Evolutionary conservation across 2,797 vertebrate species (phyloP).

Genomic region (Enteromius unitaeniatus): DNA sequence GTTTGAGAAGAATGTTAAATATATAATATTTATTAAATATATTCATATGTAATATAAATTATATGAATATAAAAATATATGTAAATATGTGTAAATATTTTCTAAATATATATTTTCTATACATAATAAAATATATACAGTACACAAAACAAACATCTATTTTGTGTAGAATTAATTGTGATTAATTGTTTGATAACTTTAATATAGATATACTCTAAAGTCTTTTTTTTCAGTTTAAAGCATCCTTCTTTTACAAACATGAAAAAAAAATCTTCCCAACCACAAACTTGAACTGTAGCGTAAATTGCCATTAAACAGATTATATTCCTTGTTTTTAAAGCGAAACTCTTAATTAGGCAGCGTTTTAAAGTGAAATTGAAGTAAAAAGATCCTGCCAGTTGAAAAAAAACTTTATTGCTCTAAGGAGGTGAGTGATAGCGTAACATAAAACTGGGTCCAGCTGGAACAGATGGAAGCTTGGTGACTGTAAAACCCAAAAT

Average conservation of each 20-base stretch:
- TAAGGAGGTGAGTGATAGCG: constrained; percentile 81
- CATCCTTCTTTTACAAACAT: no score
- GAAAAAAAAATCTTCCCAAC: background rate
- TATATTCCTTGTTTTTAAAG: background rate
- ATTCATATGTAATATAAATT: no score
- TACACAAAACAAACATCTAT: no score
- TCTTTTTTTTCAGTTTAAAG: background rate
- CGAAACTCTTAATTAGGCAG: background rate
- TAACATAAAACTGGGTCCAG: constrained; percentile 78
- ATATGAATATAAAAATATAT: no score
- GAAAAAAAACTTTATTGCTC: constrained; percentile 78
- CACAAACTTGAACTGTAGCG: background rate
- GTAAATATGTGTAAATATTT: no score
- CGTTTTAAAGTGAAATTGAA: constrained; percentile 2
- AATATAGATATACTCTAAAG: no score
- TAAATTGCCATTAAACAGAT: background rate
- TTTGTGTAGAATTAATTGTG: no score
- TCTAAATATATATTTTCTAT: no score
- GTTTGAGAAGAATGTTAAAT: no score
- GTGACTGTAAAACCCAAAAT: constrained; percentile 84
- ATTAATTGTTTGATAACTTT: no score
- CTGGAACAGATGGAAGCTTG: constrained; percentile 82
- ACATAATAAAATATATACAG: no score
- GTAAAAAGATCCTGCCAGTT: constrained; percentile 51
- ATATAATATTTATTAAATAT: no score